A percentile compares a stretch with the other conserved stretches of the same genome.
These are phyloP conservation scores for Ceramica pisi DNA, from an alignment of 2,888 invertebrate species.

Conservation along the genomic window DNA sequence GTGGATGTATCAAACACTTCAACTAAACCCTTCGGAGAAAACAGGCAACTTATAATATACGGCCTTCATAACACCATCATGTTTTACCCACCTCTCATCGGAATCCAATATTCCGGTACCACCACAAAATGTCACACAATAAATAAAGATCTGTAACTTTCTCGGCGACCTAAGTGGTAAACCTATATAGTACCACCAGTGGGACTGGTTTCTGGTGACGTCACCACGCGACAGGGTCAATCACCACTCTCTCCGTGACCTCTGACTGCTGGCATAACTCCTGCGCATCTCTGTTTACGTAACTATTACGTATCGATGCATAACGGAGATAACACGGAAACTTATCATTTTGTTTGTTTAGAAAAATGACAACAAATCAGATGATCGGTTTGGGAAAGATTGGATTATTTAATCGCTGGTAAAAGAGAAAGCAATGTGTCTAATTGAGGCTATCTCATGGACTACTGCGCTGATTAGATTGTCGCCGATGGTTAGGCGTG, in stretches of 20 bases:
- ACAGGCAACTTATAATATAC: no score
- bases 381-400: slow-evolving; percentile 26
- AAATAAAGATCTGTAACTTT: slow-evolving; percentile 52
- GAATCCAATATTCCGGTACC: background rate
- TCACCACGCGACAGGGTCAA: slow-evolving; percentile 68
- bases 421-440: slow-evolving; percentile 60
- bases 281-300: slow-evolving; percentile 64
- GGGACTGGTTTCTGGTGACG: slow-evolving; percentile 67
- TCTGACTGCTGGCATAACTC: slow-evolving; percentile 72
- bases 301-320: slow-evolving; percentile 67
- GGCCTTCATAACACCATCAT: background rate
- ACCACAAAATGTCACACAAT: slow-evolving; percentile 34
- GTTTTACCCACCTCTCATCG: background rate
- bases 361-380: slow-evolving; percentile 50
- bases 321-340: slow-evolving; percentile 63
- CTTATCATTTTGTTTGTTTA: slow-evolving; percentile 50
- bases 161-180: slow-evolving; percentile 42
- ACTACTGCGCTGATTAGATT: slow-evolving; percentile 48
- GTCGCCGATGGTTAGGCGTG: slow-evolving; percentile 23
- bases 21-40: no score
- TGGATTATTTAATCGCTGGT: slow-evolving; percentile 49
- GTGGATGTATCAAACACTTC: no score
- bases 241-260: slow-evolving; percentile 80
- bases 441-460: slow-evolving; percentile 51
- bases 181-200: slow-evolving; percentile 43